Base-by-base conservation (phyloP, 2,888 invertebrate genomes). In the Acanthosoma haemorrhoidale region DNA sequence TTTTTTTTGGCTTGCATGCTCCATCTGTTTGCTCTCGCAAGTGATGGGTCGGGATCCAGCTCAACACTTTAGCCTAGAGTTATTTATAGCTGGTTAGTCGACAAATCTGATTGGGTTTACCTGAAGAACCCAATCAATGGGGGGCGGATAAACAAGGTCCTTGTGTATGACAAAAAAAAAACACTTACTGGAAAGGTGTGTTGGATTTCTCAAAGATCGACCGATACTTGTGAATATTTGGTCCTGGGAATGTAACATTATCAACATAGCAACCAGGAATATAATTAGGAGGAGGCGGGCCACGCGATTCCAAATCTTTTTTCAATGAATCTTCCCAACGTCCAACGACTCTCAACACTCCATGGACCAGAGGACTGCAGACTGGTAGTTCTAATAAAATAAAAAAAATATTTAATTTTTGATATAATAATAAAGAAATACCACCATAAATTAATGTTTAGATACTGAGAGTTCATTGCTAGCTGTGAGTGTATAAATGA, bases 201-300 rank as follows among this genome's bases (percentile, higher is more conserved):
- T 99, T 98, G 75, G 90, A 89, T 75, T 91, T 91, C 76, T 96
- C 96, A 75, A 97, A 81, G 59, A 98, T 83, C 77, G 94, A 91
- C 76, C 92, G 87, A 82, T 96, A 96, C 82, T 96, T 97, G 78
- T 93, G 90, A 76, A 94, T 91, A 57, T 94, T 89, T 31, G 95
- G 91, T n/a, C 92, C 90, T 9, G 85, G 81, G 0, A 85, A 83
- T 13, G 69, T 68, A 21, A 67, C 69, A n/a, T 79, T 85, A 78
- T 94, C 92, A 3, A 94, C 87, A 79, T 90, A 91, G 79, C 94
- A 92, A 32, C 94, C 94, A 8, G 96, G 93, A 77, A 97, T 92
- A 80, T 90, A 96, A 81, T 93, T 90, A 0, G 84, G 82, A 0
- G 94, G 90, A 2, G 92, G 87, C n/a, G 92, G 88, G 4, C 88